Percentiles rank a stretch among this genome's conserved stretches.
Evolutionary conservation across 2,888 invertebrate genomes (phyloP).

Genomic region (Lasioglossum villosulum): DNA sequence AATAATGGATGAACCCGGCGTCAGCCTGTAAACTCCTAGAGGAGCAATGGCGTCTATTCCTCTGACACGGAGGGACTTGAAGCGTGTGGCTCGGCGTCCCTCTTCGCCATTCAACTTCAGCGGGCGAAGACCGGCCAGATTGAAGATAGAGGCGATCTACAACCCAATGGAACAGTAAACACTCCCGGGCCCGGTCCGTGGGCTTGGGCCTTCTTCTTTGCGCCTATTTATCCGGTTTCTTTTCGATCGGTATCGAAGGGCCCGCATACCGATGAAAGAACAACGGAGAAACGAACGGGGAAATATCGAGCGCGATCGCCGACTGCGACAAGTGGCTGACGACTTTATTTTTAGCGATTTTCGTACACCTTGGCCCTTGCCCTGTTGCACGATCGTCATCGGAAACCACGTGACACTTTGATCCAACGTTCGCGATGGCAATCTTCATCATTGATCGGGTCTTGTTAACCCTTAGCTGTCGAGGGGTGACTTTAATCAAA

Average conservation of each 20-base stretch:
- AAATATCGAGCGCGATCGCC: slow-evolving; percentile 29
- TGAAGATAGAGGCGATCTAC: slow-evolving; percentile 77
- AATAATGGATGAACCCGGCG: slow-evolving; percentile 74
- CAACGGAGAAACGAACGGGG: background rate
- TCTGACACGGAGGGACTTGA: slow-evolving; percentile 56
- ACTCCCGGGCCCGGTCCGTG: slow-evolving; percentile 47
- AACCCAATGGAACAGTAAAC: slow-evolving; percentile 77
- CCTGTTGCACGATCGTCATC: slow-evolving; percentile 36
- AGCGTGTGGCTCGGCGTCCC: slow-evolving; percentile 58
- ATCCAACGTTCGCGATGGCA: too few species aligned
- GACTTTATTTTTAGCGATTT: slow-evolving; percentile 51
- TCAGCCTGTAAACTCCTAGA: slow-evolving; percentile 72
- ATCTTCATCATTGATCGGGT: too few species aligned
- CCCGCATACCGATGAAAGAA: slow-evolving; percentile 46
- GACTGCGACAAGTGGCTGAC: slow-evolving; percentile 46
- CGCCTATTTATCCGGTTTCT: slow-evolving; percentile 17
- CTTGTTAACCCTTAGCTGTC: too few species aligned
- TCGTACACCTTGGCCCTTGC: slow-evolving; percentile 6
- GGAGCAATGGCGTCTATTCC: slow-evolving; percentile 71
- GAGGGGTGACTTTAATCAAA: too few species aligned
- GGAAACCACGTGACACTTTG: background rate
- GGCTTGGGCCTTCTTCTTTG: slow-evolving; percentile 27
- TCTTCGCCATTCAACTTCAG: slow-evolving; percentile 70
- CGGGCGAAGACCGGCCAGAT: slow-evolving; percentile 72
- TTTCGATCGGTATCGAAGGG: slow-evolving; percentile 39